These are phyloP conservation scores for Ahaetulla prasina DNA, from an alignment of 2,113 vertebrate species.

Conservation along the genomic window DNA sequence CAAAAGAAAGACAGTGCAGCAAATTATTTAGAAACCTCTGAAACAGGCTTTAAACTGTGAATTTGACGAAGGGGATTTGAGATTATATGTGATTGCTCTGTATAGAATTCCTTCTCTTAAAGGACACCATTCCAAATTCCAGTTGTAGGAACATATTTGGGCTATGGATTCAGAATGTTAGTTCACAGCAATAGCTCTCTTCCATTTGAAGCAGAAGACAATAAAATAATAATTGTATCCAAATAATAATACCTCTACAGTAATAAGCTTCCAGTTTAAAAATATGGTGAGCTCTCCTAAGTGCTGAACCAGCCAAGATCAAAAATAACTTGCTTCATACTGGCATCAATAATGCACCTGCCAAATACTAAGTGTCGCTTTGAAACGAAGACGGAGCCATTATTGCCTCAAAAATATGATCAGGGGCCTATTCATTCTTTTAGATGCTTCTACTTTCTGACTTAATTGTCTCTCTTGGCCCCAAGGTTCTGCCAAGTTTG, in stretches of 20 bases:
- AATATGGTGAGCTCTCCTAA: constrained; percentile 11
- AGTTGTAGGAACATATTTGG: neutral
- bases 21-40: constrained; percentile 33
- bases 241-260: neutral
- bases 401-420: constrained; percentile 36
- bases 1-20: constrained; percentile 20
- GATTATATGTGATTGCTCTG: constrained; percentile 28
- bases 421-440: constrained; percentile 19
- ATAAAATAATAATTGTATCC: neutral
- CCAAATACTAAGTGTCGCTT: constrained; percentile 26
- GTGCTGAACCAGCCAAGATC: constrained; percentile 16
- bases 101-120: constrained; percentile 23
- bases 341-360: constrained; percentile 28
- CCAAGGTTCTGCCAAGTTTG: constrained; percentile 44
- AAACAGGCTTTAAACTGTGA: constrained; percentile 6
- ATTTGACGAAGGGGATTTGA: neutral
- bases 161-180: neutral
- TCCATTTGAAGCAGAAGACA: neutral
- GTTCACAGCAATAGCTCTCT: neutral
- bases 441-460: constrained; percentile 26
- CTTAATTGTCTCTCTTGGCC: constrained; percentile 44
- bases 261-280: neutral
- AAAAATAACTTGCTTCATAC: constrained; percentile 1
- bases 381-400: constrained; percentile 1
- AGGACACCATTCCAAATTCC: neutral